phyloP scores from a whole-genome alignment of 1,140 invertebrate species.

The Drosophila nannoptera region DNA sequence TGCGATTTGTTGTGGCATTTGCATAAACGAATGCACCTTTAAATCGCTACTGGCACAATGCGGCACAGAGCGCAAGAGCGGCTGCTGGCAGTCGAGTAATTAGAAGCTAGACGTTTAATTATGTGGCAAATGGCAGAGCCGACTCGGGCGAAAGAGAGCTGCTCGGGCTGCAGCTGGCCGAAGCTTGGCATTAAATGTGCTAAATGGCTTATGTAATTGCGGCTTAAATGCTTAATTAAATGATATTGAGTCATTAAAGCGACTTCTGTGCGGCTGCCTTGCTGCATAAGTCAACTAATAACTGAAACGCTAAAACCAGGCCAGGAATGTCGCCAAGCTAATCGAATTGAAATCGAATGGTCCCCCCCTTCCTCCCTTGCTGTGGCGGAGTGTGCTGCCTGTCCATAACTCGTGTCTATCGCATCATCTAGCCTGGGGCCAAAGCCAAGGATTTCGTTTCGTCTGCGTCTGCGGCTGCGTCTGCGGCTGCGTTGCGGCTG shows the following conservation, averaged over 20 bases:
- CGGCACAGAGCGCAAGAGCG: not conserved
- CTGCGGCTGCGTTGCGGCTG: no score
- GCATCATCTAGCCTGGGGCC: slow-evolving; percentile 45
- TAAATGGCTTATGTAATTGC: slow-evolving; percentile 71
- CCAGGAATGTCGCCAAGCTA: slow-evolving; percentile 1
- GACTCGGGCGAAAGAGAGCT: not conserved
- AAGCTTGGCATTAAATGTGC: slow-evolving; percentile 53
- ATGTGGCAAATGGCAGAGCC: slow-evolving; percentile 46
- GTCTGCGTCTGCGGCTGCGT: slow-evolving; percentile 32
- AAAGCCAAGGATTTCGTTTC: slow-evolving; percentile 65
- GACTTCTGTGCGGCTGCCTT: slow-evolving; percentile 37
- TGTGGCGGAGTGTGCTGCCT: slow-evolving; percentile 34
- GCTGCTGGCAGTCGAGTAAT: slow-evolving; percentile 35
- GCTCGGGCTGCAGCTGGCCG: slow-evolving; percentile 17
- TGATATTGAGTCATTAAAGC: slow-evolving; percentile 68
- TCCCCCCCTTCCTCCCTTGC: no score
- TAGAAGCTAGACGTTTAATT: slow-evolving; percentile 66
- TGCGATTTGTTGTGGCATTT: slow-evolving; percentile 66
- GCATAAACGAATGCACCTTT: slow-evolving; percentile 70
- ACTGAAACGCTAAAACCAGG: slow-evolving; percentile 10
- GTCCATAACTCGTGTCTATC: slow-evolving; percentile 56
- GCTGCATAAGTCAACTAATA: slow-evolving; percentile 15
- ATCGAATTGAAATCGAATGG: slow-evolving; percentile 1
- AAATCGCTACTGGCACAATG: slow-evolving; percentile 69
- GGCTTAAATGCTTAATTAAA: slow-evolving; percentile 66